Base-by-base conservation (phyloP, 2,888 invertebrate species). In the Dryomyza anilis region DNA sequence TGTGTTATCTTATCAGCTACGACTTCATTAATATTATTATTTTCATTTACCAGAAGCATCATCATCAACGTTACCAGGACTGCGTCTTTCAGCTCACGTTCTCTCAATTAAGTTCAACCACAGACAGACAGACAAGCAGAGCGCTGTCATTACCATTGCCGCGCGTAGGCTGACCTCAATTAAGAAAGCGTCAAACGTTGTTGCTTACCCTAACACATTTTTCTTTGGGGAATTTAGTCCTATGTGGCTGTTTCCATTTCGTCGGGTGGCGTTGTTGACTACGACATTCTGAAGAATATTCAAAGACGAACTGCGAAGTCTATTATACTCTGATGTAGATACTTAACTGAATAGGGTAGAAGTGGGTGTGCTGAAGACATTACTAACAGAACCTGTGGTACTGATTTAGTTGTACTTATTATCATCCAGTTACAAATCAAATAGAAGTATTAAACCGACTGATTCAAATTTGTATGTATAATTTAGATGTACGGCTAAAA, bases 141-240 rank as follows among this genome's bases (percentile, higher is more conserved):
- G 16, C 6, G 39, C 16, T 14, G 19, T 5, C 33, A 33, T 21
- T 33, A 12, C 19, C 45, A 21, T 1, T 6, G 21, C 30, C 46
- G 14, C 36, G 16, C 52, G 12, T 12, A 58, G 52, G 33, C 50
- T 50, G 50, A 52, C 50, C 50, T 60, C 60, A 60, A 60, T 60
- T 52, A 50, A 52, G 36, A 25, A 50, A 39, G 25, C 36, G 50
- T 52, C 60, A 50, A 56, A 46, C 14, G 25, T 12, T 21, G 29
- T 25, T 52, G 36, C 27, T 21, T 50, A 23, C 50, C 30, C 3
- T 21, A 10, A n/a, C n/a, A n/a, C n/a, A n/a, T n/a, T n/a, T n/a
- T n/a, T n/a, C n/a, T n/a, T n/a, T n/a, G n/a, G 19, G 36, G 25
- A 30, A 3, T 4, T 45, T 48, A 8, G 2, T 16, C 27, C 19